A percentile compares a stretch with the other conserved stretches of the same genome.
phyloP scores from a whole-genome alignment of 2,113 vertebrate genomes.

The Dolichallabes microphthalmus region DNA sequence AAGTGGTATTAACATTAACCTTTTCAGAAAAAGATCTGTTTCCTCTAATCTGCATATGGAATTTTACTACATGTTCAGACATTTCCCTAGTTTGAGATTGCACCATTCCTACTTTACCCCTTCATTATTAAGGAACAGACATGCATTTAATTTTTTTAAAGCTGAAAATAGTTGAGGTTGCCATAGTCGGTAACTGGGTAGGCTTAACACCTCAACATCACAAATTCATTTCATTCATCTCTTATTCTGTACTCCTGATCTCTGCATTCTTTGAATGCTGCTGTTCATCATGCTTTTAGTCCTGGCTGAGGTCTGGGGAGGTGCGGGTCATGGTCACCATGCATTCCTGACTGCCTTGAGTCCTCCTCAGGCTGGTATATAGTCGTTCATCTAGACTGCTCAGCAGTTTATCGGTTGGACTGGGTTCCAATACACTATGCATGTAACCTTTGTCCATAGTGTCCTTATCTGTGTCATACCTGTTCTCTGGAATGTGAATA shows the following conservation, averaged over 20 bases:
- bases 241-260: background rate
- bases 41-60: background rate
- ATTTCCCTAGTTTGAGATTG: conserved; percentile 5
- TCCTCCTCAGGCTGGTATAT: conserved; percentile 59
- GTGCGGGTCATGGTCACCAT: conserved; percentile 55
- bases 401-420: conserved; percentile 66
- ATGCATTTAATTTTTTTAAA: conserved; percentile 19
- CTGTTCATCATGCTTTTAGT: conserved; percentile 45
- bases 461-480: background rate
- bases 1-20: background rate
- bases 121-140: conserved; percentile 5
- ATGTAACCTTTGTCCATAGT: conserved; percentile 15
- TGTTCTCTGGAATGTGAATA: conserved; percentile 4
- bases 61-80: conserved; percentile 16
- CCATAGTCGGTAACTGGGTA: background rate
- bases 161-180: conserved; percentile 18
- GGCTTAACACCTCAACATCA: background rate
- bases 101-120: background rate
- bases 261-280: background rate
- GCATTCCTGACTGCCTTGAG: conserved; percentile 49
- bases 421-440: conserved; percentile 35
- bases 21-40: background rate
- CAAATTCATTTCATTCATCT: conserved; percentile 11
- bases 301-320: conserved; percentile 63
- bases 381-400: conserved; percentile 68